Evolutionary conservation across 2,797 vertebrate species (phyloP).

Genomic region (Pangasius macronema): DNA sequence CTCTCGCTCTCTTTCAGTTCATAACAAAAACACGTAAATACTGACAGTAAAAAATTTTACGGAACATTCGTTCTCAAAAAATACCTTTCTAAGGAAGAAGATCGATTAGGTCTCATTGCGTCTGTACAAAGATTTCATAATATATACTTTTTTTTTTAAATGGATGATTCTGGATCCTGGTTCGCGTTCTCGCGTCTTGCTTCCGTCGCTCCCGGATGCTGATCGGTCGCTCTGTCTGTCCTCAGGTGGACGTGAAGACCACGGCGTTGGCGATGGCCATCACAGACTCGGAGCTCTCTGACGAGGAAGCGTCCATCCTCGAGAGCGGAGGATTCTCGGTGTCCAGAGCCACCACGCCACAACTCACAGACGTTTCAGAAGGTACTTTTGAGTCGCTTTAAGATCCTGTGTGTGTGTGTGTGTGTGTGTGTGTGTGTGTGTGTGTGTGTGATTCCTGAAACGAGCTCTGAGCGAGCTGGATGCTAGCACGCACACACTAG

Average conservation of each 20-base stretch:
- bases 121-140: too few relatives aligned
- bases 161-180: too few relatives aligned
- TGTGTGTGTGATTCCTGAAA: background rate
- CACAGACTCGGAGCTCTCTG: conserved; percentile 96
- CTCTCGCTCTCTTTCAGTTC: too few relatives aligned
- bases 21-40: too few relatives aligned
- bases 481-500: too few relatives aligned
- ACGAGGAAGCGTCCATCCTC: conserved; percentile 95
- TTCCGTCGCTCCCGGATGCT: background rate
- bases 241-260: conserved; percentile 93
- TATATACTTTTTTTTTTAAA: too few relatives aligned
- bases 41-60: too few relatives aligned
- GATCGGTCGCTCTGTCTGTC: background rate
- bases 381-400: conserved; percentile 69
- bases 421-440: background rate
- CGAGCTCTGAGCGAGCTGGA: too few relatives aligned
- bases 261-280: conserved; percentile 96
- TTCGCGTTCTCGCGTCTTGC: too few relatives aligned
- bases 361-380: conserved; percentile 91
- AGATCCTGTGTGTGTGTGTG: background rate
- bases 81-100: too few relatives aligned
- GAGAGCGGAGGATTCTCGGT: conserved; percentile 97
- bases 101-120: too few relatives aligned
- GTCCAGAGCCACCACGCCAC: conserved; percentile 95
- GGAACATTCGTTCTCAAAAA: too few relatives aligned